These are phyloP conservation scores for Asarcornis scutulata DNA, from an alignment of 2,113 vertebrate genomes.

Conservation along the genomic window DNA sequence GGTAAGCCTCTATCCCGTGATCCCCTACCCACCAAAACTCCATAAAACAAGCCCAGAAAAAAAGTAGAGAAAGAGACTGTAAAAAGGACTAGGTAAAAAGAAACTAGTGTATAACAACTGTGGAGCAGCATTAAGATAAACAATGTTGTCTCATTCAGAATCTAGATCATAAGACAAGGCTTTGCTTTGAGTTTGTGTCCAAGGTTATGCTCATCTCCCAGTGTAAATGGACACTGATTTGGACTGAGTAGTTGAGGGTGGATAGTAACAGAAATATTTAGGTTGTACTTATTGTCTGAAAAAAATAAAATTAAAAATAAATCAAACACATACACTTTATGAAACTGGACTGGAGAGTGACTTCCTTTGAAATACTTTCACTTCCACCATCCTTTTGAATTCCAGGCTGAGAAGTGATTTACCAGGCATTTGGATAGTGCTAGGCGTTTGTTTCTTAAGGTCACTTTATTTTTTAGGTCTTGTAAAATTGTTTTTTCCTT, in stretches of 20 bases:
- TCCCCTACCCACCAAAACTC: background rate
- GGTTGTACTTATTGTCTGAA: background rate
- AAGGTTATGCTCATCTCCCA: background rate
- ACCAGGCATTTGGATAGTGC: background rate
- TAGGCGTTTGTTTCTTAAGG: background rate
- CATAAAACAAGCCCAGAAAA: background rate
- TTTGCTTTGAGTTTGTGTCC: background rate
- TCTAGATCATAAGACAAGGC: background rate
- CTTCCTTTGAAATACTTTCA: background rate
- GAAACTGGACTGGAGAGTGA: background rate
- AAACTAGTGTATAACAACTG: background rate
- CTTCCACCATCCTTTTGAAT: background rate
- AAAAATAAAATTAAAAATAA: background rate
- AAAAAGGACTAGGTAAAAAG: background rate
- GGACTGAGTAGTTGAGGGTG: background rate
- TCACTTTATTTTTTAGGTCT: background rate
- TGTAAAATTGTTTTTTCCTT: background rate
- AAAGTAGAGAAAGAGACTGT: background rate
- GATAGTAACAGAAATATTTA: background rate
- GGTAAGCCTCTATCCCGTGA: background rate
- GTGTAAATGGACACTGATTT: background rate
- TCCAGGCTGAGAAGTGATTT: background rate
- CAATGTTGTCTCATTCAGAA: background rate
- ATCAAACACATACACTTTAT: background rate
- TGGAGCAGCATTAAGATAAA: background rate